Evolutionary conservation across 2,797 vertebrate species (phyloP), one percentile per base, ranked within the genome.

Genomic region (Coendou prehensilis): DNA sequence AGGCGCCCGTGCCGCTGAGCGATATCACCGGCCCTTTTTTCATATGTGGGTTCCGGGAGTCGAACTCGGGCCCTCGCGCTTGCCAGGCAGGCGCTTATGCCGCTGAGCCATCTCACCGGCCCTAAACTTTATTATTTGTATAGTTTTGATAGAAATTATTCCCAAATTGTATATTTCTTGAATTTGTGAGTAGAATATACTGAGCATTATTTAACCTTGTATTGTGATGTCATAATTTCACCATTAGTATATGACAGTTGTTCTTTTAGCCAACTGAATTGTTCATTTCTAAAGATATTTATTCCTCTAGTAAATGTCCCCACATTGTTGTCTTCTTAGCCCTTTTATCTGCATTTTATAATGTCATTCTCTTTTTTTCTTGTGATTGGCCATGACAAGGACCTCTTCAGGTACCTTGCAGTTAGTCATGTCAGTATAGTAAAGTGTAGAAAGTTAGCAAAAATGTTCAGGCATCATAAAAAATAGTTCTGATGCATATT

Each of bases 251-350:
- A 22, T 47, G 56, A 15, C 57, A 13, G 30, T 69, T 90, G 26
- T 69, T 82, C 28, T 91, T 81, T 57, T 56, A 56, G 9, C 41
- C 18, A 17, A 11, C 45, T 33, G 59, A 18, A 37, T 85, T 61
- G 14, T 92, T 96, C 52, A 63, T 93, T 89, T 95, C 54, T 81
- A 95, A 93, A 73, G 50, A 17, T 79, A 87, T 83, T 86, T 93
- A 79, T 94, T 85, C 15, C 47, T 95, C 15, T 87, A 30, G 18
- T 80, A 87, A 95, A 87, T 94, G 14, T 52, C 64, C 47, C n/a
- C 73, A 85, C 69, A 67, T 76, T 80, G 20, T 47, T 82, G 50
- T 71, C 78, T 84, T 85, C 89, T 94, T 75, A 94, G 52, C 80
- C 15, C 18, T 87, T 79, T 15, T 78, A 1, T 92, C 47, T 89